Conservation (phyloP, 2,888 invertebrate species). For the Eucera pruinosa region DNA sequence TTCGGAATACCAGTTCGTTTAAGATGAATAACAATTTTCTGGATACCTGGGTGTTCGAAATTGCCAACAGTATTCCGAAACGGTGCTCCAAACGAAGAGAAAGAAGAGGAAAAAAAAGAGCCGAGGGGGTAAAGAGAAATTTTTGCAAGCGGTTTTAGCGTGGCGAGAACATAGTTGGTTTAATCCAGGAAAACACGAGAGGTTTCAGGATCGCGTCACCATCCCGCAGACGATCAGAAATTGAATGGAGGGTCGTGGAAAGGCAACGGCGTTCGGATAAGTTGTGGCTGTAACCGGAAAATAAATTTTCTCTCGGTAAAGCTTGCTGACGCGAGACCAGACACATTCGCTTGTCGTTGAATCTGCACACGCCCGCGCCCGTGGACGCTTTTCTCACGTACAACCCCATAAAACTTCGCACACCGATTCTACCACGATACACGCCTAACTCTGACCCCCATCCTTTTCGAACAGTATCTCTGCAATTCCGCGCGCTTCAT, state of each 20-base stretch:
- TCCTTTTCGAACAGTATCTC: not conserved
- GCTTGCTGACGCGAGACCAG: slow-evolving; percentile 40
- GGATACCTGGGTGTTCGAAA: no score
- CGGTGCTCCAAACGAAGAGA: not conserved
- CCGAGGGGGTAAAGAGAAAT: not conserved
- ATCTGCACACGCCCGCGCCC: slow-evolving; percentile 19
- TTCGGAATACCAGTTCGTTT: no score
- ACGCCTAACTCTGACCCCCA: not conserved
- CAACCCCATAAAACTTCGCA: slow-evolving; percentile 24
- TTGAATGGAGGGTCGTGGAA: slow-evolving; percentile 61
- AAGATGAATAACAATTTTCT: no score
- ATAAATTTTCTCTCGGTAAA: slow-evolving; percentile 68
- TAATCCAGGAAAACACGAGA: slow-evolving; percentile 31
- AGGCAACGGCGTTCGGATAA: slow-evolving; percentile 57
- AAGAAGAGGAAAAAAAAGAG: not conserved
- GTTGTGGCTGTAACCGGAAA: slow-evolving; percentile 67
- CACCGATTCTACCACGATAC: slow-evolving; percentile 4
- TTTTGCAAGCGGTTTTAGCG: not conserved
- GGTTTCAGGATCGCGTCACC: slow-evolving; percentile 31
- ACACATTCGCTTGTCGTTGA: slow-evolving; percentile 50
- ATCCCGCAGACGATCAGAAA: slow-evolving; percentile 61
- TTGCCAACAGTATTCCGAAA: no score
- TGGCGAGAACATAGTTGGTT: slow-evolving; percentile 11
- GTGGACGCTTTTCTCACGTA: slow-evolving; percentile 11
- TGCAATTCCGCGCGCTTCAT: no score